Base-by-base conservation (phyloP, 2,888 invertebrate genomes). In the Oegoconia quadripuncta region DNA sequence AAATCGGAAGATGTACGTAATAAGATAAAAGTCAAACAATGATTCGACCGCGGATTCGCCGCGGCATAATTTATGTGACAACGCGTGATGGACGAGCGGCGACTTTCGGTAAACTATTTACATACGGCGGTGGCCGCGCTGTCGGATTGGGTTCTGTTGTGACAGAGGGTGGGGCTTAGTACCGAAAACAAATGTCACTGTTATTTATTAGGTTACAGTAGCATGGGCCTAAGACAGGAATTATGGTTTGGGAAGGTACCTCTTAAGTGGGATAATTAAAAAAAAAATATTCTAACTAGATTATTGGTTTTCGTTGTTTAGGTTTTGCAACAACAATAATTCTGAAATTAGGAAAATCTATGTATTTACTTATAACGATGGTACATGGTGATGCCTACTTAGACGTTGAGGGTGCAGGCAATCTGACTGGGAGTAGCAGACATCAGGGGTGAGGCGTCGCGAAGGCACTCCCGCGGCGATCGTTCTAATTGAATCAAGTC, bases 31-130 rank as follows among this genome's bases (percentile, higher is more conserved):
- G 86, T 86, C 87, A 83, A 83, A 86, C 86, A 87, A 84, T 87
- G 87, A 86, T 86, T 86, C 83, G 83, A 77, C 81, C 83, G 83
- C 86, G 86, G 86, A 87, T 86, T 86, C 84, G 84, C 86, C 86
- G 86, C 84, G 82, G 87, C 83, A 87, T 87, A 87, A 87, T 87
- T 87, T 87, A 87, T 87, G 87, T 84, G 87, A 87, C 87, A 86
- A 82, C 84, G 80, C 78, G 81, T 84, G 86, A 84, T 84, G 86
- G 84, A 86, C 86, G 86, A 83, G 82, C 86, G 87, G 83, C 79
- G 83, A 84, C 86, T 87, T 86, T 86, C 73, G 84, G 86, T 83
- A 83, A 86, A 87, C 87, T 87, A 87, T 87, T 87, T 87, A 87
- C 87, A 87, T 87, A 86, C 81, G 82, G 74, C 75, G 75, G 75